Conservation (phyloP, 2,113 vertebrate species). For the Columba janthina region DNA sequence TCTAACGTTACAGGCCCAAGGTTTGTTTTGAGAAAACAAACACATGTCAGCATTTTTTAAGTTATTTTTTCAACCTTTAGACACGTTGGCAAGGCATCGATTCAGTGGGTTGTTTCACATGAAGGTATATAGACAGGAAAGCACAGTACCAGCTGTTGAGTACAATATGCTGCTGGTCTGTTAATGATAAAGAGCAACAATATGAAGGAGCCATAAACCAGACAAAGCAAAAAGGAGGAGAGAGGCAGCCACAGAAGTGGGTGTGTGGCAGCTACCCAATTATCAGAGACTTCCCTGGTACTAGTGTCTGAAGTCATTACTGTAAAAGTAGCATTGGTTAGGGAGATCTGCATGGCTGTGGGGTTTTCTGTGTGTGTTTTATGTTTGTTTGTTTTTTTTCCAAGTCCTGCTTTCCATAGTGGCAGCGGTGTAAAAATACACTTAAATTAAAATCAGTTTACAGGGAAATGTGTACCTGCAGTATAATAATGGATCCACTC, state of each 20-base stretch:
- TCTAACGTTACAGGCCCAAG: slow-evolving; percentile 6
- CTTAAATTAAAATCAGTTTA: background rate
- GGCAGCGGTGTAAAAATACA: background rate
- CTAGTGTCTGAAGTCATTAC: background rate
- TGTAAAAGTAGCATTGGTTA: background rate
- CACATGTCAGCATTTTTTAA: slow-evolving; percentile 9
- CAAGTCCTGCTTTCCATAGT: background rate
- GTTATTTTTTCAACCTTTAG: slow-evolving; percentile 30
- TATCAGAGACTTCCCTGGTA: background rate
- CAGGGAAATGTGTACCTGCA: background rate
- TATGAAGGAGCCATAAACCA: background rate
- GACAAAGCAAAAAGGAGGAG: background rate
- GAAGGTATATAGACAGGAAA: slow-evolving; percentile 17
- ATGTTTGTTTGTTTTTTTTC: background rate
- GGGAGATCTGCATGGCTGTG: background rate
- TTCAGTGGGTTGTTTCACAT: background rate
- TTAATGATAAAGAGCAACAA: background rate
- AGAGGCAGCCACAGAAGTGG: background rate
- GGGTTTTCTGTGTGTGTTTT: background rate
- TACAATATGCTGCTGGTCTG: slow-evolving; percentile 10
- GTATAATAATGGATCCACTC: background rate
- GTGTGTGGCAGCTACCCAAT: background rate
- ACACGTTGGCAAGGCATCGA: background rate
- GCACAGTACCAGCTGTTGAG: background rate
- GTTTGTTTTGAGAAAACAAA: slow-evolving; percentile 41